Base-by-base conservation (phyloP, 2,888 invertebrate species). In the Platerodrilus igneus region DNA sequence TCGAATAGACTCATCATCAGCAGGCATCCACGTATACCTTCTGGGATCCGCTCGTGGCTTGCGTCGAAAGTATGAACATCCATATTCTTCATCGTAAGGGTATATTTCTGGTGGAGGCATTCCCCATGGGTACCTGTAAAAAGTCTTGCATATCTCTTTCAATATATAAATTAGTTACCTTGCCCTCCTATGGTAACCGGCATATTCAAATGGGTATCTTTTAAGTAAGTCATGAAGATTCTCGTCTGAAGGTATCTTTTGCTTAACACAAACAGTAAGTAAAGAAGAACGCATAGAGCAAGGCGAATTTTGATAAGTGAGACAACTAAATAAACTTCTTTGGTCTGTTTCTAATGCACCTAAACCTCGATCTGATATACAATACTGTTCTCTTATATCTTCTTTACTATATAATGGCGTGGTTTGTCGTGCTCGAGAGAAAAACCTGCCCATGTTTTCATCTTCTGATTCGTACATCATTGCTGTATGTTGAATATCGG, bases 361-460 rank as follows among this genome's bases (percentile, higher is more conserved):
- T 67, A 92, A 72, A 68, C 91, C 90, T 63, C 90, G 82, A 71
- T 86, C 87, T 65, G 85, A 91, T 72, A 93, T 88, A 74, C 92
- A 93, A 73, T 93, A 93, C 71, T 92, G 92, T 65, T 93, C 92
- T 55, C 88, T 79, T 68, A 93, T 91, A 72, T 88, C 46, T 29
- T 46, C 42, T 62, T 90, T 86, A 45, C 90, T 90, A 73, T 92
- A 92, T 58, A 85, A 68, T 31, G 74, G 72, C 4, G 75, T 74
- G 20, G 69, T 68, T 14, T 72, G 63, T 67, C 71, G 65, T 60
- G 75, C 71, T 66, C 72, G 73, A 63, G 77, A 73, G 63, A 78
- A 73, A 64, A 78, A 74, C 61, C 83, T 74, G 58, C 81, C 78
- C 75, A 83, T 81, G 72, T 79, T 80, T 67, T 85, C 85, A 77